Base-by-base conservation (phyloP, 2,113 vertebrate species). In the Rhombomys opimus region DNA sequence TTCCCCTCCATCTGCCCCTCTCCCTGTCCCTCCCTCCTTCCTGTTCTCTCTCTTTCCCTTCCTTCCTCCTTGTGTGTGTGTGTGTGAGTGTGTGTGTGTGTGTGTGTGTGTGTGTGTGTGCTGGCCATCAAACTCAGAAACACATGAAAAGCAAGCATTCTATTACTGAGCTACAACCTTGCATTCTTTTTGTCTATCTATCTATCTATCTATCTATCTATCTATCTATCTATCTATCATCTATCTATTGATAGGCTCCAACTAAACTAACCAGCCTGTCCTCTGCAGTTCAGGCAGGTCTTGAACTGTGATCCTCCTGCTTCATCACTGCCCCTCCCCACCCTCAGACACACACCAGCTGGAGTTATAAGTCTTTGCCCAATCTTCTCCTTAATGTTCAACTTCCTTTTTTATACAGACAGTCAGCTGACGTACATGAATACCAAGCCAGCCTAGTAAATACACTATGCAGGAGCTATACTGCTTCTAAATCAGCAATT, bases 361-460 rank as follows among this genome's bases (percentile, higher is more conserved):
- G 10, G 32, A 22, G 10, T 22, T 57, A n/a, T 23, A 81, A n/a
- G 5, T 22, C 22, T 23, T 61, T 38, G 22, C 0, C 22, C 57
- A 67, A 30, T 50, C 5, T 41, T 84, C 89, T 73, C 50, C 61
- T 72, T 73, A 77, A 70, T 85, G 23, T 57, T 95, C 80, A 52
- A 75, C 87, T 93, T 96, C 70, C 85, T 46, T 90, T 12, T 93
- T 1, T 82, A 38, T 70, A 68, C 92, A 92, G 46, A 17, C 63
- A 27, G 52, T 0, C 84, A 91, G 52, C 86, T 54, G 68, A 87
- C 38, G 4, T 59, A 50, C 52, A 68, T 61, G 91, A 90, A 38
- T 18, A 91, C n/a, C 41, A 35, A 75, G 77, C 1, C 46, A n/a
- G 76, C 30, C 22, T 14, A 13, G 2, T 82, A 17, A 88, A 5